Evolutionary conservation across 2,797 vertebrate genomes (phyloP).

Genomic region (Lagocephalus sceleratus): DNA sequence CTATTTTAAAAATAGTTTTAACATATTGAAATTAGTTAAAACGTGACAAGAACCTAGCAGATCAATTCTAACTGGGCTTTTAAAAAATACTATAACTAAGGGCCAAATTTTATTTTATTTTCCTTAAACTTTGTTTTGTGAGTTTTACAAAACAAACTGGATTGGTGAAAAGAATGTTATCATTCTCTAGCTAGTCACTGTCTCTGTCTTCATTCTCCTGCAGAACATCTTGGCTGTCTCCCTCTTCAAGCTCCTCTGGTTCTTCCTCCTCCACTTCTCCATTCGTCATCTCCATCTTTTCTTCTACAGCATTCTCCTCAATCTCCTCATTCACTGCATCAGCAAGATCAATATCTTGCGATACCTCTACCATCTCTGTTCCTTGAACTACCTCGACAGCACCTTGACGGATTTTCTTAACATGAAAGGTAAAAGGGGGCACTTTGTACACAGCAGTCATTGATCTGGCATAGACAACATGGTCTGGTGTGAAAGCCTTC

Average conservation of each 20-base stretch:
- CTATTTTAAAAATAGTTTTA: too few species aligned
- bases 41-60: too few species aligned
- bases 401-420: constrained; percentile 95
- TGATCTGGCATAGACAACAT: constrained; percentile 89
- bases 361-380: constrained; percentile 96
- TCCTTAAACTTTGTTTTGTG: constrained; percentile 7
- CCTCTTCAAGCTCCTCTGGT: constrained; percentile 68
- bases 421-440: constrained; percentile 96
- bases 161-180: constrained; percentile 12
- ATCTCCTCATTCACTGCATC: constrained; percentile 69
- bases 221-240: constrained; percentile 80
- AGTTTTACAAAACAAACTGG: constrained; percentile 23
- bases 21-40: too few species aligned
- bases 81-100: not conserved
- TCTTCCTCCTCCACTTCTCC: constrained; percentile 66
- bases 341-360: constrained; percentile 74
- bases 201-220: constrained; percentile 84
- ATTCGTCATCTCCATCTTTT: constrained; percentile 77
- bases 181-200: constrained; percentile 81
- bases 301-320: constrained; percentile 67
- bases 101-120: constrained; percentile 8
- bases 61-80: too few species aligned
- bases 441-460: constrained; percentile 94
- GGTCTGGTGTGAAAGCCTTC: constrained; percentile 96
- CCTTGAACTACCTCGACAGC: constrained; percentile 89